phyloP scores from a whole-genome alignment of 2,888 invertebrate species.

The Thereva unica region DNA sequence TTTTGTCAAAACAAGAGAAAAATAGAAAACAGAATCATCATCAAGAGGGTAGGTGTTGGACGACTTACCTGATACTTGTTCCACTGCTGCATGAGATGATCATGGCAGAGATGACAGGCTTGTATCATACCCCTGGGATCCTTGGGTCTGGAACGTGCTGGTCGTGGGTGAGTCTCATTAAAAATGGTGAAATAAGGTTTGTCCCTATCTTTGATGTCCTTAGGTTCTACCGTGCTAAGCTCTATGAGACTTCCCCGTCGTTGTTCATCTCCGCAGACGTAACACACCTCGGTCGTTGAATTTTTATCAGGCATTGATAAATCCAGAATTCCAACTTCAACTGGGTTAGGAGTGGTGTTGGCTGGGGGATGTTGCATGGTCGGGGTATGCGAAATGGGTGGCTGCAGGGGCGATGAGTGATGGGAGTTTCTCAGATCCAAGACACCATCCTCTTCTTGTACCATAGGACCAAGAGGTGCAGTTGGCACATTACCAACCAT shows the following conservation, averaged over 20 bases:
- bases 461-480: slow-evolving; percentile 44
- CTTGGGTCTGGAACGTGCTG: slow-evolving; percentile 83
- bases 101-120: slow-evolving; percentile 83
- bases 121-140: slow-evolving; percentile 78
- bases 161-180: slow-evolving; percentile 80
- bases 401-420: slow-evolving; percentile 49
- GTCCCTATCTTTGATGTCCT: slow-evolving; percentile 57
- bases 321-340: slow-evolving; percentile 84
- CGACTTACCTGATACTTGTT: slow-evolving; percentile 69
- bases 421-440: slow-evolving; percentile 57
- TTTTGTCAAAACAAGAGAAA: neutral
- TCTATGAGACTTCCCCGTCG: slow-evolving; percentile 79
- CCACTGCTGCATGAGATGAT: slow-evolving; percentile 88
- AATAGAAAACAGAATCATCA: slow-evolving; percentile 2
- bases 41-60: neutral
- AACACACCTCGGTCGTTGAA: slow-evolving; percentile 86
- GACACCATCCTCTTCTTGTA: slow-evolving; percentile 52
- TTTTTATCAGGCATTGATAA: slow-evolving; percentile 92
- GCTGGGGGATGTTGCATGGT: slow-evolving; percentile 43
- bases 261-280: slow-evolving; percentile 88
- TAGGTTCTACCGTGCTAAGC: slow-evolving; percentile 66
- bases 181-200: slow-evolving; percentile 75
- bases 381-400: slow-evolving; percentile 40
- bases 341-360: slow-evolving; percentile 54
- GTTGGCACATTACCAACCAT: slow-evolving; percentile 38